Percentiles rank a stretch among this genome's conserved stretches.
These are phyloP conservation scores for Gallinago paraguaiae DNA, from an alignment of 2,113 vertebrate genomes.

Conservation along the genomic window DNA sequence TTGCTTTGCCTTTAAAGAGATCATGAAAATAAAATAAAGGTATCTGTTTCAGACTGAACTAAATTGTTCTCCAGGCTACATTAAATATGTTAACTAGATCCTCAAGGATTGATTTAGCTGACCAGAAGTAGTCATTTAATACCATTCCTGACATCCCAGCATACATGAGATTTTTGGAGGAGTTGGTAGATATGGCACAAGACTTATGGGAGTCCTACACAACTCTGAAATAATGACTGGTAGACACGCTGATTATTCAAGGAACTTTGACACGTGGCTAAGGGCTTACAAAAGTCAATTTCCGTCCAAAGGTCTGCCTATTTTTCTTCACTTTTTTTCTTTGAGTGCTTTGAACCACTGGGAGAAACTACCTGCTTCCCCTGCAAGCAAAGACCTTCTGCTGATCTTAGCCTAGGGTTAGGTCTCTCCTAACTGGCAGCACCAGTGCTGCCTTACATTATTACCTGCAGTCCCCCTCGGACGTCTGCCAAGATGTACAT, in stretches of 20 bases:
- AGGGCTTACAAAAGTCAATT: background rate
- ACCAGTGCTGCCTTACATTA: background rate
- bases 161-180: background rate
- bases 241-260: background rate
- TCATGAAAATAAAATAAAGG: background rate
- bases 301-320: background rate
- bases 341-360: background rate
- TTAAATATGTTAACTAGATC: background rate
- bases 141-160: background rate
- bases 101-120: background rate
- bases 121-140: background rate
- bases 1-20: background rate
- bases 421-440: background rate
- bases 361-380: background rate
- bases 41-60: background rate
- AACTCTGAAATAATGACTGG: background rate
- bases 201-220: background rate
- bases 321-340: background rate
- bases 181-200: background rate
- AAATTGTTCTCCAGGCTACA: background rate
- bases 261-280: background rate
- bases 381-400: background rate
- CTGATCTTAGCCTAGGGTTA: background rate
- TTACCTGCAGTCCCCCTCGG: fast-evolving
- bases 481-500: background rate